These are phyloP conservation scores for Columbina picui DNA, from an alignment of 2,113 vertebrate genomes.

Conservation along the genomic window DNA sequence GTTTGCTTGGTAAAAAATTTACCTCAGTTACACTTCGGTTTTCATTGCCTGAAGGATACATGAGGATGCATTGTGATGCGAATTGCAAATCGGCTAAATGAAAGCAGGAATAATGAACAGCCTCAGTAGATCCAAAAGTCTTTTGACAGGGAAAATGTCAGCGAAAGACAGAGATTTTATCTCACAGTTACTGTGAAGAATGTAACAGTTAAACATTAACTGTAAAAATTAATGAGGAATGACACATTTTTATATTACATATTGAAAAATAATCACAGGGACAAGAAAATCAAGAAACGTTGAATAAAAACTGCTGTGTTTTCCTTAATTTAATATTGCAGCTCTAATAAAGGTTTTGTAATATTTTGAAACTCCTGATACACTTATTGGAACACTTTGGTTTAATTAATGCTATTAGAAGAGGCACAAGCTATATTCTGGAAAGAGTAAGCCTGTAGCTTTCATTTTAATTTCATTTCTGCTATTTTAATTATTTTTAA, in stretches of 20 bases:
- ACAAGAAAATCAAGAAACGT: not conserved
- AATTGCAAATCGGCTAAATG: not conserved
- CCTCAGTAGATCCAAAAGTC: not conserved
- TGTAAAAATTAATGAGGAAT: not conserved
- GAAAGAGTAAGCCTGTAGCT: not conserved
- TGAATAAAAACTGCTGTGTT: not conserved
- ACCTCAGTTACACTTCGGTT: not conserved
- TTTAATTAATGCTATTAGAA: not conserved
- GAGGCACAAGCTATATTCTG: not conserved
- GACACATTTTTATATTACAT: not conserved
- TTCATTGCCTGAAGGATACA: not conserved
- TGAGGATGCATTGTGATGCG: accelerated
- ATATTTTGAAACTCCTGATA: not conserved
- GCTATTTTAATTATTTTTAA: not conserved
- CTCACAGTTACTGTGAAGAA: not conserved
- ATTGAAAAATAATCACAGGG: not conserved
- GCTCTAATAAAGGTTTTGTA: not conserved
- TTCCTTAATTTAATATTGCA: not conserved
- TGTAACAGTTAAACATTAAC: not conserved
- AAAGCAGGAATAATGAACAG: not conserved
- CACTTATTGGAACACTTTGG: not conserved
- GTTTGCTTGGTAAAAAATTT: not conserved
- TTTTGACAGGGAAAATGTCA: not conserved
- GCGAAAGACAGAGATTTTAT: not conserved
- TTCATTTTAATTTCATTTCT: not conserved